Percentiles rank a stretch among this genome's conserved stretches.
These are phyloP conservation scores for Bubo bubo DNA, from an alignment of 2,113 vertebrate species.

Conservation along the genomic window DNA sequence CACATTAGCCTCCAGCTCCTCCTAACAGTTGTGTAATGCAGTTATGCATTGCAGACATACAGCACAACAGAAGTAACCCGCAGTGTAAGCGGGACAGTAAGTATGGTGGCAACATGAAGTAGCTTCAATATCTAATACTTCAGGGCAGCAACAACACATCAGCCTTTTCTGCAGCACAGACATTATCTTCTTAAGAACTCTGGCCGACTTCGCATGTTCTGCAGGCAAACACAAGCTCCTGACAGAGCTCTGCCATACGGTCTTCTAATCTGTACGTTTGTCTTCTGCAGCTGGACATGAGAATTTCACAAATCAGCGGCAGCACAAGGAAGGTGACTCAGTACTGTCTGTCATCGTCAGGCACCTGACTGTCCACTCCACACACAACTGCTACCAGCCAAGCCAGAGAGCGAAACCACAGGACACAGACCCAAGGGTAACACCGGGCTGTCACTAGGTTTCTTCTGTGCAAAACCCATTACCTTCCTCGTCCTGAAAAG, in stretches of 20 bases:
- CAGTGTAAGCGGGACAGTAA: neutral
- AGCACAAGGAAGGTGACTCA: neutral
- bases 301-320: neutral
- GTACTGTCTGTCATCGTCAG: neutral
- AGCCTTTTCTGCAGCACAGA: neutral
- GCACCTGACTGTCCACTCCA: neutral
- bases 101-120: neutral
- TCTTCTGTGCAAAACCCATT: neutral
- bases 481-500: neutral
- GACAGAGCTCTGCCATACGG: accelerated
- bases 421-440: neutral
- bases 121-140: neutral
- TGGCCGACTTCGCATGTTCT: neutral
- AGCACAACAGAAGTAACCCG: neutral
- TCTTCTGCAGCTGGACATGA: neutral
- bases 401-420: neutral
- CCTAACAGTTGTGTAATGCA: neutral
- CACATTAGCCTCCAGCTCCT: neutral
- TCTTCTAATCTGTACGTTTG: neutral
- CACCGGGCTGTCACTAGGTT: neutral
- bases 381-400: neutral
- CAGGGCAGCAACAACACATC: neutral
- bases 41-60: neutral
- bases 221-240: neutral
- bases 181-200: neutral